Percentiles rank a stretch among this genome's conserved stretches.
Evolutionary conservation across 2,113 vertebrate species (phyloP).

Genomic region (Accipiter virgatus): DNA sequence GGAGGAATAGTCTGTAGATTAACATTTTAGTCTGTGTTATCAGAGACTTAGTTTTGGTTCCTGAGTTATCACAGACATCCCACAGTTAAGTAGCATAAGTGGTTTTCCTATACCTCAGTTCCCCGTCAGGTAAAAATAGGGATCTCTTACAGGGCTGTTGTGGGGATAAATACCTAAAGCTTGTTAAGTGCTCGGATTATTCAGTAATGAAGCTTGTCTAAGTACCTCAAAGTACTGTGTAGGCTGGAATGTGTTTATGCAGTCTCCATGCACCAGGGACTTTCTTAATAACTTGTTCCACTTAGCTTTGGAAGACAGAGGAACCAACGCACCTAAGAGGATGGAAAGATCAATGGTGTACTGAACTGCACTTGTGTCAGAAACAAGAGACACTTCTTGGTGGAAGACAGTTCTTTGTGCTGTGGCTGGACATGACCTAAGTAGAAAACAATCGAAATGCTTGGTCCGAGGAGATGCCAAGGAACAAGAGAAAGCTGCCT

Average conservation of each 20-base stretch:
- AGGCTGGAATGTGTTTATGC: background rate
- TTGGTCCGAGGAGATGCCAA: background rate
- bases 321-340: background rate
- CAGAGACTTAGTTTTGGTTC: background rate
- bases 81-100: background rate
- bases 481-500: background rate
- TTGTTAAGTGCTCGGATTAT: constrained; percentile 17
- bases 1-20: background rate
- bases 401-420: background rate
- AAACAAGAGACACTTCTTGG: background rate
- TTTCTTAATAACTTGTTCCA: background rate
- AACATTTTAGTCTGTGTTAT: background rate
- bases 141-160: background rate
- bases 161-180: constrained; percentile 5
- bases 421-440: background rate
- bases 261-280: background rate
- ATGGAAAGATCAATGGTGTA: rapidly evolving
- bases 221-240: background rate
- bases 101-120: constrained; percentile 31
- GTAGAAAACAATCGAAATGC: background rate
- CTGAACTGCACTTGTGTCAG: background rate
- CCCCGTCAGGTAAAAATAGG: constrained; percentile 27
- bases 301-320: background rate
- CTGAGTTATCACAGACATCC: background rate
- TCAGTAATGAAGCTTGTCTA: constrained; percentile 1